phyloP scores from a whole-genome alignment of 2,113 vertebrate genomes.

The Gymnocephalus cernua region DNA sequence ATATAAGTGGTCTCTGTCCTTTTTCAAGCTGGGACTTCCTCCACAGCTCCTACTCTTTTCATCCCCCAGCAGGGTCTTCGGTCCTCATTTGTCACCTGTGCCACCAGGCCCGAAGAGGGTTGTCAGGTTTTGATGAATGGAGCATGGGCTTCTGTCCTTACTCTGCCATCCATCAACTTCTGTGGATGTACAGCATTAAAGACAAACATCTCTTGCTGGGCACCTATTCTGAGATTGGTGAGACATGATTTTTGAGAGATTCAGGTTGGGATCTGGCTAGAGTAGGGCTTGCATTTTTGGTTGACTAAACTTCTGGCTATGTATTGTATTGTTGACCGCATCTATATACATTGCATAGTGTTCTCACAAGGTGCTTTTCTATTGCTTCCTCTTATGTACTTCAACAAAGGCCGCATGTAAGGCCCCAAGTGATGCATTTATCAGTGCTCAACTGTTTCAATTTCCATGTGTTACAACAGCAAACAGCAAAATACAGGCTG shows the following conservation, averaged over 20 bases:
- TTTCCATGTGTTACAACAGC: background rate
- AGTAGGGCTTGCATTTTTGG: background rate
- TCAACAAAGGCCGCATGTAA: background rate
- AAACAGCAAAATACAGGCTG: background rate
- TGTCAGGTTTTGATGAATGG: constrained; percentile 78
- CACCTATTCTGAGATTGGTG: background rate
- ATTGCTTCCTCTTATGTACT: background rate
- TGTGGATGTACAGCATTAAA: constrained; percentile 57
- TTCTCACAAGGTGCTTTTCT: background rate
- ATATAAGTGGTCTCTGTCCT: constrained; percentile 44
- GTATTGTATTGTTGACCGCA: background rate
- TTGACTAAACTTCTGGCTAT: background rate
- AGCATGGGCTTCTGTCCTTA: constrained; percentile 49
- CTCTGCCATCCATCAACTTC: constrained; percentile 70
- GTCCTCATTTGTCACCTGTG: constrained; percentile 71
- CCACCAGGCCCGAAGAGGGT: constrained; percentile 59
- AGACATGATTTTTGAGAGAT: background rate
- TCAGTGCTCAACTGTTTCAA: background rate
- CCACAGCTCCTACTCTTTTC: constrained; percentile 27
- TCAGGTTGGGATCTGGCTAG: constrained; percentile 9
- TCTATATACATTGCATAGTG: background rate
- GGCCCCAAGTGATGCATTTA: background rate
- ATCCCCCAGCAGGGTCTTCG: constrained; percentile 43
- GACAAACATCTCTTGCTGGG: constrained; percentile 45
- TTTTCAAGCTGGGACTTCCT: constrained; percentile 53